A percentile compares a stretch with the other conserved stretches of the same genome.
Evolutionary conservation across 1,140 invertebrate species (phyloP).

Genomic region (Rhyacophila brunnea): DNA sequence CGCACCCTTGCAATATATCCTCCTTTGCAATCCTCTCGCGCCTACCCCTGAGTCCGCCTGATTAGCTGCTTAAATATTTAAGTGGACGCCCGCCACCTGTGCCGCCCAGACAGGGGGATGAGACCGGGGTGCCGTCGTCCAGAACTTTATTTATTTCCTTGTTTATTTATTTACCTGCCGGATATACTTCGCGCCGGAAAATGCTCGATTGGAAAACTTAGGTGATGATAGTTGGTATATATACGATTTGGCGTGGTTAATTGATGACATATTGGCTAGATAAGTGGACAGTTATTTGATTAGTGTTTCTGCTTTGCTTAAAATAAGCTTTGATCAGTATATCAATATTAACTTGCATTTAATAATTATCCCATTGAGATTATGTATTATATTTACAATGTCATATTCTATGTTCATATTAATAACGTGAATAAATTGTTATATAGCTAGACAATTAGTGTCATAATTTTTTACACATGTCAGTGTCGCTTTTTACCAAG

Average conservation of each 20-base stretch:
- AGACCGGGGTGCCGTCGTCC: not conserved
- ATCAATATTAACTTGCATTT: too few relatives aligned
- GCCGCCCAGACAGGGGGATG: not conserved
- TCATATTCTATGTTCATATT: too few relatives aligned
- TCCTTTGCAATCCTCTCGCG: not conserved
- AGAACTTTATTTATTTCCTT: slow-evolving; percentile 2
- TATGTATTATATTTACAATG: too few relatives aligned
- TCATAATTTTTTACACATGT: too few relatives aligned
- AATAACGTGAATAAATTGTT: too few relatives aligned
- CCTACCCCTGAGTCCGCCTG: slow-evolving; percentile 9
- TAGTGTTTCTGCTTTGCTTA: too few relatives aligned
- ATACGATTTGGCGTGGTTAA: not conserved
- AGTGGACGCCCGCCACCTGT: slow-evolving; percentile 1
- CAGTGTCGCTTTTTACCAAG: too few relatives aligned
- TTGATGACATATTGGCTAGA: too few relatives aligned
- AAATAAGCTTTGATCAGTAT: too few relatives aligned
- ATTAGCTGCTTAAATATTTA: slow-evolving; percentile 25
- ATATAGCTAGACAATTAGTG: too few relatives aligned
- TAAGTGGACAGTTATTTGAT: too few relatives aligned
- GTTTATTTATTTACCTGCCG: slow-evolving; percentile 1
- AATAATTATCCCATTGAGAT: too few relatives aligned
- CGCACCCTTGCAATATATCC: not conserved
- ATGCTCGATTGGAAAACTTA: not conserved
- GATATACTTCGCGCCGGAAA: not conserved
- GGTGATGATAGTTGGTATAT: not conserved